A percentile compares a stretch with the other conserved stretches of the same genome.
Evolutionary conservation across 2,797 vertebrate species (phyloP).

Genomic region (Bradypus variegatus): DNA sequence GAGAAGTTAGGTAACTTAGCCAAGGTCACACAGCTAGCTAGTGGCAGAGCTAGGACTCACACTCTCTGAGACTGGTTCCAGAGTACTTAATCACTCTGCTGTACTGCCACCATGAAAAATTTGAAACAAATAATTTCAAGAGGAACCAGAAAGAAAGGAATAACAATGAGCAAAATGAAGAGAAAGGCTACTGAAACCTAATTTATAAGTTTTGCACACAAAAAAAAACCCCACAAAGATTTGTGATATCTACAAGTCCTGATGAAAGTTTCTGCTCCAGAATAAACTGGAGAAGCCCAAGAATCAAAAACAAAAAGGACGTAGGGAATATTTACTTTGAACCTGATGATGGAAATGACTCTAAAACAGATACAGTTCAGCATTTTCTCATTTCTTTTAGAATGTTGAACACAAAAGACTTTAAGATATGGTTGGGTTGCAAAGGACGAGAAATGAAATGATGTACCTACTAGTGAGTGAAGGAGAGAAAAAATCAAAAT

Average conservation of each 20-base stretch:
- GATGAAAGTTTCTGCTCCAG: background rate
- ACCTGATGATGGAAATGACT: background rate
- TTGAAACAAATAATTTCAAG: constrained; percentile 20
- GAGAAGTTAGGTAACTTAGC: background rate
- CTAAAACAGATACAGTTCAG: background rate
- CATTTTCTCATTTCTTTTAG: background rate
- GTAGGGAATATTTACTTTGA: background rate
- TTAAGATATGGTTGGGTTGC: background rate
- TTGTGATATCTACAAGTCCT: background rate
- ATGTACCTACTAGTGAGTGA: background rate
- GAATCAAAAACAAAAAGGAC: background rate
- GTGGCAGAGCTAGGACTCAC: background rate
- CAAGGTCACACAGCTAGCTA: background rate
- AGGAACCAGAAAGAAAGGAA: constrained; percentile 1
- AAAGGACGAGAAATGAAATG: background rate
- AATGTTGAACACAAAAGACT: background rate
- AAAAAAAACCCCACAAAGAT: background rate
- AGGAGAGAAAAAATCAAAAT: background rate
- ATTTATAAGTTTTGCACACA: background rate
- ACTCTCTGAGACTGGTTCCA: background rate
- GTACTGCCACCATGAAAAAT: background rate
- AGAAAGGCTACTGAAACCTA: background rate
- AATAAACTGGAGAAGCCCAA: background rate
- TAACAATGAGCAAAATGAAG: background rate
- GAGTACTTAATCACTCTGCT: background rate